Evolutionary conservation across 2,888 invertebrate species (phyloP).

Genomic region (Sinodicranocentrus sp.): DNA sequence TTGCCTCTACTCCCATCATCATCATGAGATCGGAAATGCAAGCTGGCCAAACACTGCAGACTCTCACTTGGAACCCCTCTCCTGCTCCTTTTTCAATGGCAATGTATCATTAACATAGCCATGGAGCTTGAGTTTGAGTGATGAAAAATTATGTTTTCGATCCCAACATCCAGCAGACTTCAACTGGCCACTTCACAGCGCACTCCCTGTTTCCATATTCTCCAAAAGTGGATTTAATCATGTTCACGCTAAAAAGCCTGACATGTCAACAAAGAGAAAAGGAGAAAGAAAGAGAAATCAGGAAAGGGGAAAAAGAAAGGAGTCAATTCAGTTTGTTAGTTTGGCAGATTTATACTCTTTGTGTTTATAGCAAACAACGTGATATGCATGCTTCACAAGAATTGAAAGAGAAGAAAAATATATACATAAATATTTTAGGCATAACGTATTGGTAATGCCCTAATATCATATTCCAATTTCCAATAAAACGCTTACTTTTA

Average conservation of each 20-base stretch:
- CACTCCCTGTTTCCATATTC: slow-evolving; percentile 24
- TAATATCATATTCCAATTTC: slow-evolving; percentile 4
- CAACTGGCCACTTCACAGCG: slow-evolving; percentile 31
- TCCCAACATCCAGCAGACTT: slow-evolving; percentile 11
- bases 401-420: no score
- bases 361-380: slow-evolving; percentile 24
- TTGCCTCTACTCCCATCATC: slow-evolving; percentile 32
- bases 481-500: no score
- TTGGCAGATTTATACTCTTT: slow-evolving; percentile 49
- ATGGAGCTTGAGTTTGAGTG: slow-evolving; percentile 38
- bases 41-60: slow-evolving; percentile 63
- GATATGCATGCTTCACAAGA: not conserved
- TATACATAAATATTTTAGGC: no score
- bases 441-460: not conserved
- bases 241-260: slow-evolving; percentile 59
- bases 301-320: slow-evolving; percentile 18
- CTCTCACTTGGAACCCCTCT: no score
- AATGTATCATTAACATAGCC: slow-evolving; percentile 64
- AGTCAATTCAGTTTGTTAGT: slow-evolving; percentile 54
- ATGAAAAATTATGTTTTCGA: slow-evolving; percentile 65
- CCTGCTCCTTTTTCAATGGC: slow-evolving; percentile 48
- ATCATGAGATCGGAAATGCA: slow-evolving; percentile 49
- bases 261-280: slow-evolving; percentile 51
- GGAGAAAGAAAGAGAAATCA: not conserved
- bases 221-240: slow-evolving; percentile 48